These are phyloP conservation scores for Zeugodacus cucurbitae DNA, from an alignment of 1,140 invertebrate species.

Conservation along the genomic window DNA sequence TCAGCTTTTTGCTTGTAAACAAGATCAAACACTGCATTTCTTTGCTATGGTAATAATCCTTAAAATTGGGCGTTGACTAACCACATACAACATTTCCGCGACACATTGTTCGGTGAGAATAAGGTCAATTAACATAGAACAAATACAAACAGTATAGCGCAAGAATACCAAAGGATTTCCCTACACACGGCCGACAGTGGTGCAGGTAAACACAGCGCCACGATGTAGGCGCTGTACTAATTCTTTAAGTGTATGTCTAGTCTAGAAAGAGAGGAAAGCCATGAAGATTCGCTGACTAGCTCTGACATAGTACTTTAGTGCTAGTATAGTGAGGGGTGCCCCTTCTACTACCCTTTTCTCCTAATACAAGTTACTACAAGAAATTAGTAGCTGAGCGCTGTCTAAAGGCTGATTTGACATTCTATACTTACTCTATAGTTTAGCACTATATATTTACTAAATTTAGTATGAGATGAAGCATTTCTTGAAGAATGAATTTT, in stretches of 20 bases:
- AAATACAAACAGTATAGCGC: constrained; percentile 1
- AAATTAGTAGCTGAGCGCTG: not conserved
- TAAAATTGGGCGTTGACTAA: not conserved
- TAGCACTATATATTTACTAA: not conserved
- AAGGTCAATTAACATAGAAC: constrained; percentile 13
- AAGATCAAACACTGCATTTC: not conserved
- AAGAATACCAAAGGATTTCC: not conserved
- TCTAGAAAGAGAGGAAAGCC: not conserved
- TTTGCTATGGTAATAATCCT: not conserved
- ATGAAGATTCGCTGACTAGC: not conserved
- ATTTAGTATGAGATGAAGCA: no score
- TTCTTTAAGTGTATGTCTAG: not conserved
- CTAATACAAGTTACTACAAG: not conserved
- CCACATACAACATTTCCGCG: not conserved
- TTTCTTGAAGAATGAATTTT: not conserved
- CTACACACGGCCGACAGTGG: not conserved
- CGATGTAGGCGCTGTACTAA: not conserved
- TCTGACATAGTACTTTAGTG: no score
- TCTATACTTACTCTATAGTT: not conserved
- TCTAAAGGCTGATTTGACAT: not conserved
- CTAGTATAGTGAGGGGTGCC: not conserved
- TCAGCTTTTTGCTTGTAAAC: not conserved
- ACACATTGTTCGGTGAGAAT: not conserved
- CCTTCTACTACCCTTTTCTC: not conserved
- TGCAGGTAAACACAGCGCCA: not conserved